Conservation (phyloP, 2,113 vertebrate species). For the Phoxinus phoxinus region DNA sequence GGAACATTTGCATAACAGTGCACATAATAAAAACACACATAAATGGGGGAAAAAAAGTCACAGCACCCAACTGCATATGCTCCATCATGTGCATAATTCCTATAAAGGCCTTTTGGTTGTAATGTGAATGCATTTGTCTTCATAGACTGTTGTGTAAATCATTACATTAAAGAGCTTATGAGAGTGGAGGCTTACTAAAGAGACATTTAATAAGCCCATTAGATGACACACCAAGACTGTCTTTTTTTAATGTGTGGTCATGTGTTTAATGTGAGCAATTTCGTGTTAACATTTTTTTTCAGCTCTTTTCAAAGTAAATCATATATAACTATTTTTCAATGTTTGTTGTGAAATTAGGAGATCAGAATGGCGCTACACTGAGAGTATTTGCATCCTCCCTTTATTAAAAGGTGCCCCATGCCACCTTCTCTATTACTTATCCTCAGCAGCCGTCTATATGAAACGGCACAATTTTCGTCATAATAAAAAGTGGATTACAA, state of each 20-base stretch:
- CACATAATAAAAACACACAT: constrained; percentile 75
- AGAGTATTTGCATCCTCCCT: constrained; percentile 47
- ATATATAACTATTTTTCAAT: constrained; percentile 25
- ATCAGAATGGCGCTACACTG: constrained; percentile 51
- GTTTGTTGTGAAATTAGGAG: constrained; percentile 29
- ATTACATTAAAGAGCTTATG: constrained; percentile 43
- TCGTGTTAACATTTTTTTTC: neutral
- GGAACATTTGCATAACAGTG: constrained; percentile 76
- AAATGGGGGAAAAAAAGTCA: constrained; percentile 56
- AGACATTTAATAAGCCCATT: constrained; percentile 21
- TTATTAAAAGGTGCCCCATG: constrained; percentile 64
- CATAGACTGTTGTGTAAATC: constrained; percentile 53
- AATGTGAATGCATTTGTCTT: constrained; percentile 66
- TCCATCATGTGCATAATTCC: constrained; percentile 70
- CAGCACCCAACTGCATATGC: constrained; percentile 69
- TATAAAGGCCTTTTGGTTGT: constrained; percentile 61
- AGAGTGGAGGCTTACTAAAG: constrained; percentile 47
- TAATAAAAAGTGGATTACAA: constrained; percentile 99
- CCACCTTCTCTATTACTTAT: constrained; percentile 78
- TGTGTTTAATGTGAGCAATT: constrained; percentile 11
- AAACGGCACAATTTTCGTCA: constrained; percentile 92
- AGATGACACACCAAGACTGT: neutral
- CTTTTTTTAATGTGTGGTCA: constrained; percentile 11
- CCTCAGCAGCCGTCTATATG: constrained; percentile 83
- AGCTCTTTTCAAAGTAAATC: constrained; percentile 35